phyloP scores from a whole-genome alignment of 1,140 invertebrate species.

The Drosophila sechellia region DNA sequence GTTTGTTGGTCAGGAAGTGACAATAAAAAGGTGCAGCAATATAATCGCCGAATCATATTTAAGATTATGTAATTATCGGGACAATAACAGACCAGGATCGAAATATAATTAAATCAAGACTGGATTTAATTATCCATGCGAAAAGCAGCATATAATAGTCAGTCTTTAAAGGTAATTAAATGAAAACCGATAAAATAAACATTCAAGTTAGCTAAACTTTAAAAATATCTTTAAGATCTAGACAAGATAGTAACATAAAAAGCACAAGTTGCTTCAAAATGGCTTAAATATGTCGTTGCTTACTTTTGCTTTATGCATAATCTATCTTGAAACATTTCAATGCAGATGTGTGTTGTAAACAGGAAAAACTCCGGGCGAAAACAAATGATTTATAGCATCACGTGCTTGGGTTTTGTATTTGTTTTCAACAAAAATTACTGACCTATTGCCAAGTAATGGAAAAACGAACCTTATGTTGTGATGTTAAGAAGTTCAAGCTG shows the following conservation, averaged over 20 bases:
- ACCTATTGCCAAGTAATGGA: slow-evolving; percentile 43
- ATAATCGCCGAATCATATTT: slow-evolving; percentile 23
- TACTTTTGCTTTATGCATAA: not conserved
- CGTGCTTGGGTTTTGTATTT: slow-evolving; percentile 44
- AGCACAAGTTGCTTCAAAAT: not conserved
- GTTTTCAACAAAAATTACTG: slow-evolving; percentile 44
- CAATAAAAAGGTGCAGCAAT: slow-evolving; percentile 5
- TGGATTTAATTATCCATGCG: not conserved
- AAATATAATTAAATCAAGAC: slow-evolving; percentile 19
- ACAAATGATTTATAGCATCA: slow-evolving; percentile 48
- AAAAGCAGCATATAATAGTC: not conserved
- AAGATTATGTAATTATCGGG: slow-evolving; percentile 31
- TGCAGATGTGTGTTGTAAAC: slow-evolving; percentile 20
- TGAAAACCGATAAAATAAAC: not conserved
- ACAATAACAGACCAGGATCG: slow-evolving; percentile 24
- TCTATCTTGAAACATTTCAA: slow-evolving; percentile 1
- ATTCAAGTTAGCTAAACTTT: not conserved
- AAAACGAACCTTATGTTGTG: slow-evolving; percentile 23
- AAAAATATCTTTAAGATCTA: too few species aligned
- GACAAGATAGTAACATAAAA: not conserved
- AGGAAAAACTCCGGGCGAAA: slow-evolving; percentile 19
- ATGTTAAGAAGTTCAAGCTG: not conserved
- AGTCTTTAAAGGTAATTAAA: not conserved
- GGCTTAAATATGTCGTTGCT: not conserved
- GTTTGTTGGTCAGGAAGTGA: slow-evolving; percentile 18